Conservation (phyloP, 30 jellyfish, hydroid and myxozoan genomes). For the Catostylus mosaicus region DNA sequence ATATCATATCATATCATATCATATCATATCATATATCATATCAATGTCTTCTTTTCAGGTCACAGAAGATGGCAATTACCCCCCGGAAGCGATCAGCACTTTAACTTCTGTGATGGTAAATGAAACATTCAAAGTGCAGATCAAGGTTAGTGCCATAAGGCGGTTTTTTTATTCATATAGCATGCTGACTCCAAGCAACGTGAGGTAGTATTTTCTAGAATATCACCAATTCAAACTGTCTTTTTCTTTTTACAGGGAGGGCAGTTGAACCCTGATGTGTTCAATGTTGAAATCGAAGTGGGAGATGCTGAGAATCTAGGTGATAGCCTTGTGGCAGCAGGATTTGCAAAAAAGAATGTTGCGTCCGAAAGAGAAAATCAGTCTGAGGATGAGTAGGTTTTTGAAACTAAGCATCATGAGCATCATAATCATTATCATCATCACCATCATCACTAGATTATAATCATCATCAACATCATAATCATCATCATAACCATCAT, state of each 20-base stretch:
- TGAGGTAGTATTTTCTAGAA: neutral
- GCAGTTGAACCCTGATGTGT: neutral
- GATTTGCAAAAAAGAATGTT: neutral
- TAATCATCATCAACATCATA: neutral
- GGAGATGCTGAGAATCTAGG: neutral
- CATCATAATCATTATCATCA: conserved; percentile 11
- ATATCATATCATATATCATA: too few species aligned
- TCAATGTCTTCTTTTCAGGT: conserved; percentile 12
- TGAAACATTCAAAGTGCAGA: conserved; percentile 9
- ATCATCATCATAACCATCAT: conserved; percentile 3
- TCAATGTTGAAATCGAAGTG: neutral
- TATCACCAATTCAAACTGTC: neutral
- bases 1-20: too few species aligned
- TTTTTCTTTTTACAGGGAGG: neutral
- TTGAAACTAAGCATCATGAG: neutral
- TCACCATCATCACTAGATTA: neutral
- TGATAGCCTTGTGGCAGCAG: neutral
- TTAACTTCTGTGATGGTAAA: conserved; percentile 39
- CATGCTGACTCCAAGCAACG: neutral
- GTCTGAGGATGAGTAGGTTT: neutral
- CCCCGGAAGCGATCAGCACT: conserved; percentile 27
- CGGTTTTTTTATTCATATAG: neutral
- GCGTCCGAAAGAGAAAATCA: neutral
- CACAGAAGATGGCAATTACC: conserved; percentile 28
- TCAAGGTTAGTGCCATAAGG: conserved; percentile 29